A percentile compares a stretch with the other conserved stretches of the same genome.
Evolutionary conservation across 2,797 vertebrate genomes (phyloP).

Genomic region (Sarcoramphus papa): DNA sequence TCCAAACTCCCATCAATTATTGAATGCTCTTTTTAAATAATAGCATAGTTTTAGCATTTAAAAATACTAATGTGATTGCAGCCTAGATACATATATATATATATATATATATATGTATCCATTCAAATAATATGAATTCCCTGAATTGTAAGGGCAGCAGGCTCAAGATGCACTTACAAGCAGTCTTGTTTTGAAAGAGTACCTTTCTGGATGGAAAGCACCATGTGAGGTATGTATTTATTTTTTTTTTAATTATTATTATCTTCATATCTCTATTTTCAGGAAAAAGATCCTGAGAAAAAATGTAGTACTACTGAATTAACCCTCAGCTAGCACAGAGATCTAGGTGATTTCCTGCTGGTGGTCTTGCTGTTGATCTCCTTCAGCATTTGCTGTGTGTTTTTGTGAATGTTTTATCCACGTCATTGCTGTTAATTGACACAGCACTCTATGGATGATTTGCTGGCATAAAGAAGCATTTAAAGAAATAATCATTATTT

Average conservation of each 20-base stretch:
- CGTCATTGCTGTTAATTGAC: neutral
- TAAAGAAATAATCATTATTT: neutral
- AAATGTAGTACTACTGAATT: neutral
- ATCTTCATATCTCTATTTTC: neutral
- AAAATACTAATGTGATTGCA: neutral
- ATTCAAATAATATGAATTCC: neutral
- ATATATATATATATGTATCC: neutral
- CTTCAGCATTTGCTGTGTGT: neutral
- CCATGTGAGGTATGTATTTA: neutral
- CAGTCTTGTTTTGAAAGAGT: neutral
- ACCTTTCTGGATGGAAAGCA: neutral
- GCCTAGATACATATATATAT: neutral
- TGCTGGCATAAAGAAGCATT: neutral
- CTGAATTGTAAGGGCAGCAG: neutral
- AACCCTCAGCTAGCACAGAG: neutral
- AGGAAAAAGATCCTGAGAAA: neutral
- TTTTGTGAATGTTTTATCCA: neutral
- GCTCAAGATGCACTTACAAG: neutral
- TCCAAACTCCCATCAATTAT: neutral
- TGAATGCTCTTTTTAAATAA: neutral
- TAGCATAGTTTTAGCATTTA: neutral
- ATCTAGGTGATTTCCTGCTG: neutral
- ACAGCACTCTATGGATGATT: neutral
- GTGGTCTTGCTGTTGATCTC: neutral
- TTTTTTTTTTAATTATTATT: neutral